phyloP scores from a whole-genome alignment of 2,888 invertebrate genomes.

The Melinaea menophilus region DNA sequence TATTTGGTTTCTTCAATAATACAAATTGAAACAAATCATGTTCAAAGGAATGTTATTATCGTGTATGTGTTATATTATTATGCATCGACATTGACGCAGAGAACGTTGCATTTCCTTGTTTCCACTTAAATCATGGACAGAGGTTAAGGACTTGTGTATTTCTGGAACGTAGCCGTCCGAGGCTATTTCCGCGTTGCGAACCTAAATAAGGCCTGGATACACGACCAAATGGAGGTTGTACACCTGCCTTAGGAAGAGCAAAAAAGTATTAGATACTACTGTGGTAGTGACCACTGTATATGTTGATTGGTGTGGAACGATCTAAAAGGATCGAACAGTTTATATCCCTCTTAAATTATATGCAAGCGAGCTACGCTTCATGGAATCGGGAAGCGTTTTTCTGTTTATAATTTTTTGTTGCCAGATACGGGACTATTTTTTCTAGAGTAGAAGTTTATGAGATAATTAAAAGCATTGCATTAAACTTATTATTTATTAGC shows the following conservation, averaged over 20 bases:
- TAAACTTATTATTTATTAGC: too few species aligned
- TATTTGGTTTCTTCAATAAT: neutral
- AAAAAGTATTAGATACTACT: neutral
- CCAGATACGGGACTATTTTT: neutral
- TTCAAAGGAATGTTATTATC: neutral
- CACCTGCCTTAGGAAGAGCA: neutral
- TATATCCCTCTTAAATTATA: neutral
- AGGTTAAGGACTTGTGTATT: constrained; percentile 21
- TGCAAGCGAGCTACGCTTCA: neutral
- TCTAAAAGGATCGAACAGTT: constrained; percentile 1
- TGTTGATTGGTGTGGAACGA: neutral
- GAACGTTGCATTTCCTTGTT: constrained; percentile 12
- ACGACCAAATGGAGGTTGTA: constrained; percentile 11
- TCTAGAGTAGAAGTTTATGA: neutral
- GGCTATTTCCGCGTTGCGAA: constrained; percentile 18
- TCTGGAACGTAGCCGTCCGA: constrained; percentile 11
- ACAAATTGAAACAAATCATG: neutral
- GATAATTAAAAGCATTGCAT: neutral
- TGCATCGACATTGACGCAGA: neutral
- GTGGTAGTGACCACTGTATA: neutral
- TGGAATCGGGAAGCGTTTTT: neutral
- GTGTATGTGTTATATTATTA: neutral
- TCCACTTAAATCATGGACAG: constrained; percentile 18
- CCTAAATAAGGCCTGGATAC: constrained; percentile 20
- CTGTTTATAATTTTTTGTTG: neutral